These are phyloP conservation scores for Tipula vernalis DNA, from an alignment of 2,888 invertebrate species.

Conservation along the genomic window DNA sequence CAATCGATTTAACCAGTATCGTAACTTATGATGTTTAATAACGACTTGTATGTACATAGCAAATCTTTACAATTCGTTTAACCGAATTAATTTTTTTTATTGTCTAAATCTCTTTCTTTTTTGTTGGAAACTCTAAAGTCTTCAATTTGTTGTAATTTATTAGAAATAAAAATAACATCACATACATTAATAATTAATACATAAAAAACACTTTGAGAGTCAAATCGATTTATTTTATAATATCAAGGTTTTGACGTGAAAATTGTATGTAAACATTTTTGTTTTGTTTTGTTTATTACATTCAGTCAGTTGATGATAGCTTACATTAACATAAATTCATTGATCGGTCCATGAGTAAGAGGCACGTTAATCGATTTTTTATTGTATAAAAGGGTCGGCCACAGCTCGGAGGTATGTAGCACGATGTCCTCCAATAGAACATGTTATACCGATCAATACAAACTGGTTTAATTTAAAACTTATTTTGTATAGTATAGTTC, in stretches of 20 bases:
- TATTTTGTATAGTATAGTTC: neutral
- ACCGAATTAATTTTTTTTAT: too few relatives aligned
- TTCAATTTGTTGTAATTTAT: neutral
- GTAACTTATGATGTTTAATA: too few relatives aligned
- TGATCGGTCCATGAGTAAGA: neutral
- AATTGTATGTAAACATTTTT: neutral
- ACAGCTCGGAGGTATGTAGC: neutral
- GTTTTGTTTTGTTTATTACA: neutral
- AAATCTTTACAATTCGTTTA: too few relatives aligned
- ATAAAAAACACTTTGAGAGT: neutral
- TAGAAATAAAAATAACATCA: neutral
- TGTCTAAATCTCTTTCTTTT: too few relatives aligned
- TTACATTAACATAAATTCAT: neutral
- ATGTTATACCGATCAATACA: neutral
- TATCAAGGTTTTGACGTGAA: neutral
- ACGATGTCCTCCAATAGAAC: neutral
- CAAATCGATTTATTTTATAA: neutral
- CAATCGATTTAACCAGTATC: too few relatives aligned
- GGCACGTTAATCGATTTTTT: too few relatives aligned
- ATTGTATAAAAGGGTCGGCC: neutral
- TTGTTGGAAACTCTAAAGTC: neutral
- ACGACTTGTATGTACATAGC: too few relatives aligned
- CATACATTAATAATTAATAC: neutral
- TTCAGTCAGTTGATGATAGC: neutral
- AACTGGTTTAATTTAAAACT: neutral